Base-by-base conservation (phyloP, 2,113 vertebrate species). In the Muscicapa adusta region DNA sequence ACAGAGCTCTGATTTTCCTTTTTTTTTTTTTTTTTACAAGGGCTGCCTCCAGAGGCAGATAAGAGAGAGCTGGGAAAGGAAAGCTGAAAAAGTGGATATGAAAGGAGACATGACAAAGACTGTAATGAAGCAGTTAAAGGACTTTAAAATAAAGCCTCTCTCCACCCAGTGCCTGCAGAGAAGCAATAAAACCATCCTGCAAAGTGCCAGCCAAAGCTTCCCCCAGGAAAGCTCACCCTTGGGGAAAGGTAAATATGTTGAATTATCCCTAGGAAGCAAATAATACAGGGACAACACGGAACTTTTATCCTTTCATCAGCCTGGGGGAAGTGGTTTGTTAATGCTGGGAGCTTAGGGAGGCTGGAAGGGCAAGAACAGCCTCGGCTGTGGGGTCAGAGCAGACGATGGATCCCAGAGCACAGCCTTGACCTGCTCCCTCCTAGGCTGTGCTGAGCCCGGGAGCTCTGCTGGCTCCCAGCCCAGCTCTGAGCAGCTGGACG, bases 181-280 rank as follows among this genome's bases (percentile, higher is more conserved):
- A 11, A 57, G 83, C 93, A 93, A 79, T 97, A 96, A 97, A 96
- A 70, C 34, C 67, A 43, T 58, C 78, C 58, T 56, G 87, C 93
- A 63, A 71, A 93, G 60, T 20, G 45, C 61, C 40, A 40, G 66
- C n/a, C 15, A 6, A 19, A 76, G 57, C 72, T n/a, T 43, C 53
- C 87, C 48, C 12, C 54, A 25, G 81, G 75, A 89, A 54, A 89
- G 26, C 31, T 36, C 11, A 1, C 13, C 36, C 53, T 38, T 58
- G 47, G 68, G 54, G 54, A 73, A 75, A 85, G 85, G 33, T 73
- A 91, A 92, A 82, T 23, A 42, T 54, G 67, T 51, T 58, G 66
- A 74, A 92, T 95, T 86, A 86, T 77, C 79, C 61, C 78, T 45
- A 25, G 81, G 89, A 89, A 87, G 70, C 1, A 4, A 91, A 72